Evolutionary conservation across 2,797 vertebrate species (phyloP).

Genomic region (Parauchenoglanis punctatus): DNA sequence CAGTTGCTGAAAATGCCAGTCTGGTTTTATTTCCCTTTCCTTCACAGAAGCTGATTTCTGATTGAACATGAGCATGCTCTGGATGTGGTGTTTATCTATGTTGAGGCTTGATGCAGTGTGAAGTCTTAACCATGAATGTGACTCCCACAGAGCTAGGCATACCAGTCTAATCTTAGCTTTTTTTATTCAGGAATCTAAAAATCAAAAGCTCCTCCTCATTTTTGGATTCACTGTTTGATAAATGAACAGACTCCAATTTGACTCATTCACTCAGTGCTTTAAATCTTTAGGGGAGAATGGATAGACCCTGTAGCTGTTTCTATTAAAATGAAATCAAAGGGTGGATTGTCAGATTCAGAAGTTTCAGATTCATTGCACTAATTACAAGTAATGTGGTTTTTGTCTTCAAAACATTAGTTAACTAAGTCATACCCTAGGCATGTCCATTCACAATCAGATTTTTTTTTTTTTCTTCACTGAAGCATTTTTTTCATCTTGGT

Average conservation of each 20-base stretch:
- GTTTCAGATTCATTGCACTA: not conserved
- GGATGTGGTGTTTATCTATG: not conserved
- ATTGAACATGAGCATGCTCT: not conserved
- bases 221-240: slow-evolving; percentile 13
- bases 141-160: not conserved
- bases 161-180: not conserved
- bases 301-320: not conserved
- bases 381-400: not conserved
- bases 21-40: slow-evolving; percentile 10
- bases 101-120: slow-evolving; percentile 2
- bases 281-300: not conserved
- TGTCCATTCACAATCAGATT: not conserved
- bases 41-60: not conserved
- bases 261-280: not conserved
- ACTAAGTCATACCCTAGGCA: not conserved
- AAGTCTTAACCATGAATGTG: not conserved
- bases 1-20: slow-evolving; percentile 2
- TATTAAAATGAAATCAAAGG: not conserved
- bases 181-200: slow-evolving; percentile 6
- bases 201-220: not conserved
- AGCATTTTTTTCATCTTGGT: not conserved
- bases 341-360: not conserved
- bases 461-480: not conserved
- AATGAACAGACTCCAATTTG: not conserved
- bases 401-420: not conserved